Percentiles rank a stretch among this genome's conserved stretches.
Conservation (phyloP, 2,113 vertebrate genomes). For the Ageneiosus marmoratus region DNA sequence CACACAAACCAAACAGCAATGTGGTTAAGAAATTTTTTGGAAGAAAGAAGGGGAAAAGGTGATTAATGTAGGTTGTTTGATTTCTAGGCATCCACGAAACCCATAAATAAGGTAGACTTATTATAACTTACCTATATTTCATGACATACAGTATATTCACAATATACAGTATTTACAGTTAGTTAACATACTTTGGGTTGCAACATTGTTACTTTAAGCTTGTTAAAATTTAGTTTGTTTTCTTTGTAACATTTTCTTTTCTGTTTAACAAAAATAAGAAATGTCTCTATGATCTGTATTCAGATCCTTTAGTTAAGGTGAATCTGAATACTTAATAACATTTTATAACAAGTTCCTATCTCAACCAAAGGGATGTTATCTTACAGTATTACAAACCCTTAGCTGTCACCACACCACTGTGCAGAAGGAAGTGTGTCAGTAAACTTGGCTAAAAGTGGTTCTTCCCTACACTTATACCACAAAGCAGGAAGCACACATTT, state of each 20-base stretch:
- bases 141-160: no score
- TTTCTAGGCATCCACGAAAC: no score
- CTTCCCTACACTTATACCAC: background rate
- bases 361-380: background rate
- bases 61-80: no score
- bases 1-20: no score
- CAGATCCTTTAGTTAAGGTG: background rate
- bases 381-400: background rate
- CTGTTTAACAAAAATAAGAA: no score
- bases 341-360: background rate
- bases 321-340: background rate
- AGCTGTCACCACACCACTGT: background rate
- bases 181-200: background rate
- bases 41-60: no score
- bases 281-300: no score
- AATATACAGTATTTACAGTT: no score
- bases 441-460: background rate
- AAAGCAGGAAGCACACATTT: background rate
- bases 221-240: background rate
- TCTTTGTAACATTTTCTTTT: background rate
- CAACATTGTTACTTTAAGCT: background rate
- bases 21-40: no score
- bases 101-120: no score
- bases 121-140: no score
- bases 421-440: background rate